Base-by-base conservation (phyloP, 2,797 vertebrate species). In the Loriculus beryllinus region DNA sequence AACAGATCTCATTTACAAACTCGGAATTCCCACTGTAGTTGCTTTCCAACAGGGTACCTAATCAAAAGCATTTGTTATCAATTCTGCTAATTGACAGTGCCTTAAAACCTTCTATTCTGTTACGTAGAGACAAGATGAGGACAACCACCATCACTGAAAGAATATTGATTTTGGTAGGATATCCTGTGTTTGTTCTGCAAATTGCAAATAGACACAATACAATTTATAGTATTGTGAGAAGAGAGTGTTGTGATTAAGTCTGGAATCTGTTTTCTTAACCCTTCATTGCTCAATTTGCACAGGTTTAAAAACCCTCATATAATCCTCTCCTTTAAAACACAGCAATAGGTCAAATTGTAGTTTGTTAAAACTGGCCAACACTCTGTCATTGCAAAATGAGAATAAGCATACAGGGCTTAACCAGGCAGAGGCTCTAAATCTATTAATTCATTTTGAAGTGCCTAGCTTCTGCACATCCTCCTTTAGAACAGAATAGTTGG, bases 141-240 rank as follows among this genome's bases (percentile, higher is more conserved):
- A 91, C 88, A 93, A 42, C n/a, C 8, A 43, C 12, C 10, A 23
- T 57, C 23, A n/a, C 3, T 82, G 75, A 82, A 45, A 88, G 93
- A 88, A 88, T 84, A 93, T 1, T 95, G 81, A 57, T 88, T 94
- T 93, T 90, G 79, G 51, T 82, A 64, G 78, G 68, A 74, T 86
- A 82, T 65, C 69, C 63, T 81, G 35, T 92, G 67, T 86, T 90
- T 84, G 60, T 88, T 95, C 64, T 85, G 68, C 83, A 89, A 63
- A 47, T 63, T 93, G 37, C 1, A 35, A 90, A 70, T 54, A 90
- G 72, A 52, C 40, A n/a, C 31, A 92, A 88, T 23, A 60, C 40
- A 82, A 39, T 88, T 89, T 71, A 71, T 59, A 28, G 33, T 57
- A 21, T 16, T 77, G 40, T 85, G 71, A 95, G 64, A 80, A 82